Conservation (phyloP, 1,140 invertebrate genomes). For the Drosophila pseudoobscura region DNA sequence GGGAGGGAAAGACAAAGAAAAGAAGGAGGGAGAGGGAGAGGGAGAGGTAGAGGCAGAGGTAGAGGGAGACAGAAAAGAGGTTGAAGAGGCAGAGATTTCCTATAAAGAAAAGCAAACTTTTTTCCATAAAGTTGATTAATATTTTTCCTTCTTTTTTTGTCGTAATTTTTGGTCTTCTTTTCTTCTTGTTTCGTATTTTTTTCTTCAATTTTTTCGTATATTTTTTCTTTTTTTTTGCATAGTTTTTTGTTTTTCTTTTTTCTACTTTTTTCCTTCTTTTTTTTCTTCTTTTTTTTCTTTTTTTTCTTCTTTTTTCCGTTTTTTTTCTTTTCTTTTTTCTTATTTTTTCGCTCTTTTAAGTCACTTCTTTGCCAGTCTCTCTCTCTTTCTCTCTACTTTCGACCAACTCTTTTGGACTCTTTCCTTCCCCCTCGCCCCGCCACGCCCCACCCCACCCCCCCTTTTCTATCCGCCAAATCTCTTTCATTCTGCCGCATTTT, state of each 20-base stretch:
- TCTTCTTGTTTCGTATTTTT: background rate
- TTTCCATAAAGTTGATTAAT: conserved; percentile 40
- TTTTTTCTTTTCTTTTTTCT: background rate
- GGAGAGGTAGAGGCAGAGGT: background rate
- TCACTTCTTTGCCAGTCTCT: too few species aligned
- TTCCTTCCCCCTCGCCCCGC: too few species aligned
- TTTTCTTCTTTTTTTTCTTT: too few species aligned
- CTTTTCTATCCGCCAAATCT: too few species aligned
- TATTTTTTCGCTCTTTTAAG: conserved; percentile 21
- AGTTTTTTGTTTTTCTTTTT: conserved; percentile 17
- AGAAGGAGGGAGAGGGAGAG: conserved; percentile 30
- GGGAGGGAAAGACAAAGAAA: background rate
- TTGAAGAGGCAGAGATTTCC: conserved; percentile 27
- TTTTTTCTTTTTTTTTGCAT: conserved; percentile 18
- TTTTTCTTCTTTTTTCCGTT: background rate
- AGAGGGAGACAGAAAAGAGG: conserved; percentile 5
- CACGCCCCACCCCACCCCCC: too few species aligned
- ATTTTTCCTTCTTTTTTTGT: conserved; percentile 13
- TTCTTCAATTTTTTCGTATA: conserved; percentile 6
- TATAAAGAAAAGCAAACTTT: conserved; percentile 44
- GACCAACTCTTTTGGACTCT: too few species aligned
- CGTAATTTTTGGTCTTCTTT: too few species aligned
- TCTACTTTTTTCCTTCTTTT: too few species aligned
- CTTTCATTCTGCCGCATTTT: conserved; percentile 13
- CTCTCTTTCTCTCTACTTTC: too few species aligned